phyloP scores from a whole-genome alignment of 2,113 vertebrate species.

The Ginglymostoma cirratum region DNA sequence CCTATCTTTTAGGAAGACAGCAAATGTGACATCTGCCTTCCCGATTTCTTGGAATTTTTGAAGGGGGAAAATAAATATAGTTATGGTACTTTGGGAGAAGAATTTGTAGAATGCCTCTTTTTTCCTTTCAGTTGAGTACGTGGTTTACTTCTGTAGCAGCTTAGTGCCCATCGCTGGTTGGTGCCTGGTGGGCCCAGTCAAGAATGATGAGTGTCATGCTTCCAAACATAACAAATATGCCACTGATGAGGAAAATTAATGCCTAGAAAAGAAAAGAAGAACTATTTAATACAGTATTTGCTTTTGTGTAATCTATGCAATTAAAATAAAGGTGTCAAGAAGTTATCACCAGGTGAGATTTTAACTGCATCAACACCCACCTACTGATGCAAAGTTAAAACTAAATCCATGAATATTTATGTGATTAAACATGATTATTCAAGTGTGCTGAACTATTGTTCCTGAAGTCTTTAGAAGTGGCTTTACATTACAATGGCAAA shows the following conservation, averaged over 20 bases:
- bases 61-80: neutral
- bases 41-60: neutral
- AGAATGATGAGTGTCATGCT: conserved; percentile 82
- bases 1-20: conserved; percentile 11
- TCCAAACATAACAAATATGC: conserved; percentile 79
- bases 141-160: conserved; percentile 36
- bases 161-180: conserved; percentile 50
- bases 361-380: neutral
- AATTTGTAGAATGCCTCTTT: neutral
- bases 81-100: neutral
- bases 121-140: neutral
- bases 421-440: neutral
- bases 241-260: conserved; percentile 68
- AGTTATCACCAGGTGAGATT: neutral
- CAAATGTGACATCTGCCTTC: conserved; percentile 6
- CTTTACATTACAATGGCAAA: neutral
- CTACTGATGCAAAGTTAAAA: neutral
- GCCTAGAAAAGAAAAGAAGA: conserved; percentile 61
- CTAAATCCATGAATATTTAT: neutral
- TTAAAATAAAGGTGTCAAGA: neutral
- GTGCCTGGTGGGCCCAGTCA: conserved; percentile 71
- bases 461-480: neutral
- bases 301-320: neutral
- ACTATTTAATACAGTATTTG: neutral
- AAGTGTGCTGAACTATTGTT: neutral